Base-by-base conservation (phyloP, 2,113 vertebrate species). In the Chaetura pelagica region DNA sequence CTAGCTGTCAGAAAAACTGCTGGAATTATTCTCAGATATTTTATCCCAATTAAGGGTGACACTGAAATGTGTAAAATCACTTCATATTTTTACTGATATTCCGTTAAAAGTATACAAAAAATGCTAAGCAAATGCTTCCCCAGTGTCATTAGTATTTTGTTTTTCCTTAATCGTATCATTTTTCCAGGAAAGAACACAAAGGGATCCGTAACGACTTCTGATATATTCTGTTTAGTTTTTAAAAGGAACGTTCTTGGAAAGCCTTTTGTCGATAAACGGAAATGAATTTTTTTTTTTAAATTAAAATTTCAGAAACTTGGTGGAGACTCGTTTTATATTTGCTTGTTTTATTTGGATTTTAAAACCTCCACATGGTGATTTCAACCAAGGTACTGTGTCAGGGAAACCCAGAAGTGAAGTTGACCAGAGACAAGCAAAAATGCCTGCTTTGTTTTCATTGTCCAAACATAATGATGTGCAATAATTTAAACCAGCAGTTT, bases 401-500 rank as follows among this genome's bases (percentile, higher is more conserved):
- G 68, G 52, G 78, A 96, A 94, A 92, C 75, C 84, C 79, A 90
- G 58, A 78, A 93, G 89, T 96, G 94, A 97, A 68, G 92, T 18
- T 97, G 95, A 90, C 88, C 94, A 96, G 94, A 96, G 94, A 84
- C 75, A 71, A 95, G 95, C 75, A 74, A 94, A 96, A 84, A 95
- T 94, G 90, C 86, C 96, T 94, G 79, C 34, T 80, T 87, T 96
- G 84, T 85, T 96, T 96, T 93, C 94, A 73, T 96, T 97, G 94
- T 91, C 96, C 94, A 46, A 90, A 87, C 1, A 61, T 96, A 96
- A 86, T 86, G 91, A 95, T 68, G 84, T 87, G 91, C 91, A 95
- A 83, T 96, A 89, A 92, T 93, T 96, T 88, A 94, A 96, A 96
- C 90, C 95, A 95, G 91, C 87, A 93, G 91, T 88, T 97, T 93